phyloP scores from a whole-genome alignment of 2,888 invertebrate genomes.

The Epistrophella euchroma region DNA sequence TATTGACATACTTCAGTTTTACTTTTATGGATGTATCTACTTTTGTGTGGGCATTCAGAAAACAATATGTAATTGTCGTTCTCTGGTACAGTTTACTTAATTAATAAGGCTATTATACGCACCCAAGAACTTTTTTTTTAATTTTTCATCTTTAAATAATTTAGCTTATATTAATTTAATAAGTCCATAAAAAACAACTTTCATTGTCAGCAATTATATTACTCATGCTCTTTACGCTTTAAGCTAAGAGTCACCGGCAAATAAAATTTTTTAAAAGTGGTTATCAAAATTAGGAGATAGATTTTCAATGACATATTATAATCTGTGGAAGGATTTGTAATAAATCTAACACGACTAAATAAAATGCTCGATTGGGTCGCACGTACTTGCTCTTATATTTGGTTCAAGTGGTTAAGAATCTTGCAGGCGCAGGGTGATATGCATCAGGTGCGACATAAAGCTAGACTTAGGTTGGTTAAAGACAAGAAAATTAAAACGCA shows the following conservation, averaged over 20 bases:
- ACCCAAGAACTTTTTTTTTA: neutral
- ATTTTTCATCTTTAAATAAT: neutral
- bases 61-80: neutral
- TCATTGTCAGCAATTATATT: neutral
- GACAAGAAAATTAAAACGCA: too few species aligned
- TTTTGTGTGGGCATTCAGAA: slow-evolving; percentile 1
- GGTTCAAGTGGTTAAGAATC: too few species aligned
- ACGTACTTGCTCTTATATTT: too few species aligned
- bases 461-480: too few species aligned
- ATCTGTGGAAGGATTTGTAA: neutral
- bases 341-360: neutral
- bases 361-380: too few species aligned
- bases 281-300: too few species aligned
- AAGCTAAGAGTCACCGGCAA: neutral
- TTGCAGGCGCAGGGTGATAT: too few species aligned
- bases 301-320: neutral
- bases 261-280: neutral
- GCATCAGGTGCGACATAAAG: too few species aligned
- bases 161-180: neutral
- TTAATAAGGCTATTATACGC: neutral
- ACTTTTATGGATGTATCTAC: neutral
- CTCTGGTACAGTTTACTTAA: neutral
- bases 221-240: neutral
- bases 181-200: neutral
- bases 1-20: neutral